Evolutionary conservation across 2,113 vertebrate species (phyloP), one percentile per base, ranked within the genome.

Genomic region (Malurus alboscapulatus): DNA sequence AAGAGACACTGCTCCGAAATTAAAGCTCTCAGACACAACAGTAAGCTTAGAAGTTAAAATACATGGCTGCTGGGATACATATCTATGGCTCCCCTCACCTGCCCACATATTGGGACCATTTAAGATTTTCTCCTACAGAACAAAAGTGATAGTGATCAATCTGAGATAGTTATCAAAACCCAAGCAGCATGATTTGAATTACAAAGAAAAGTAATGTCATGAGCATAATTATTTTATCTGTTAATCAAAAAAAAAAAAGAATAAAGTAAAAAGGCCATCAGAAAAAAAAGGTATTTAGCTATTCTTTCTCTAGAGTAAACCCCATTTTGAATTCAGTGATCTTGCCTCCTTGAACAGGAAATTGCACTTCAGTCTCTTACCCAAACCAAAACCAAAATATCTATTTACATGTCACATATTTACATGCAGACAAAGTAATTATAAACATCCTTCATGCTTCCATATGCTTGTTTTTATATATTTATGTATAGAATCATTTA

Each of bases 21-120:
- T 66, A 76, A 93, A 88, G 54, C 47, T 77, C 32, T 79, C 20
- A 84, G 44, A 84, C 65, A 62, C 42, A 92, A 89, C 19, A 48
- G 4, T 8, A 73, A 94, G n/a, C 38, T 63, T 34, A 36, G 18
- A 87, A 94, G 55, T 92, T 58, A 75, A 94, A 87, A 73, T 61
- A 87, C 34, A 42, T 71, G 59, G 63, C 84, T 90, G 51, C 50
- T 87, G 51, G 13, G 13, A 84, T 83, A 91, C 79, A 40, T 59
- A 86, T 55, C 80, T 82, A 86, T 5, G 7, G 20, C 42, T 94
- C 57, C 91, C 65, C 34, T 96, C 78, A 93, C 58, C 73, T 95
- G 87, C 44, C 62, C 77, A 89, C 34, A 48, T 74, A 88, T 26
- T 79, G 74, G 65, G 17, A 76, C 47, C 18, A 14, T 40, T 81